Evolutionary conservation across 1,140 invertebrate species (phyloP).

Genomic region (Delia radicum): DNA sequence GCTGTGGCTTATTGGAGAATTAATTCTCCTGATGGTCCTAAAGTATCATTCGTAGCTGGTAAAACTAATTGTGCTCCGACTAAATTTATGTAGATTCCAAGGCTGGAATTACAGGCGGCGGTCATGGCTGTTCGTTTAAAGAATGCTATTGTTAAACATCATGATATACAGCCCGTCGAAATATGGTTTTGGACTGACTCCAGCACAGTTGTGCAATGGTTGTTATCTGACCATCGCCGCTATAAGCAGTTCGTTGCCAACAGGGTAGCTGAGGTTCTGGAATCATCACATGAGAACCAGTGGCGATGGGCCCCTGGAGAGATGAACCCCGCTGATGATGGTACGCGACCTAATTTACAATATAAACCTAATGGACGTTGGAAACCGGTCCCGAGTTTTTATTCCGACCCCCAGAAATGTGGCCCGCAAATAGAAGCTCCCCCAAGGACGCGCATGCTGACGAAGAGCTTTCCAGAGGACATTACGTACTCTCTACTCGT

Average conservation of each 20-base stretch:
- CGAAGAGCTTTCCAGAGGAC: not conserved
- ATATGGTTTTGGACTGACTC: slow-evolving; percentile 7
- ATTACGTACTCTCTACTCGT: not conserved
- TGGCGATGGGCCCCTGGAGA: not conserved
- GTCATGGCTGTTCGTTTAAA: not conserved
- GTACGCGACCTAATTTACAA: not conserved
- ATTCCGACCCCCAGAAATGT: not conserved
- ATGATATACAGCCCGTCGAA: not conserved
- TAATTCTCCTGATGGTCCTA: too few relatives aligned
- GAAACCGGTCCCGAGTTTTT: not conserved
- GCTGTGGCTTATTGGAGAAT: not conserved
- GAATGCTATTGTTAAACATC: not conserved
- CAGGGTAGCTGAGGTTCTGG: not conserved
- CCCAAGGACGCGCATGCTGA: not conserved
- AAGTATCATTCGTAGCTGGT: not conserved
- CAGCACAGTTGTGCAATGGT: not conserved
- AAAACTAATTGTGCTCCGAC: not conserved
- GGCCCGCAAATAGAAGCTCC: not conserved
- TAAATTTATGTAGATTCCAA: not conserved
- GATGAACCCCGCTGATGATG: not conserved
- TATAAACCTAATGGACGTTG: not conserved
- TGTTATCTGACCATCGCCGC: not conserved
- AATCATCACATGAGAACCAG: not conserved
- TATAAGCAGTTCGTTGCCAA: not conserved
- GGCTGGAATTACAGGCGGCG: not conserved